A percentile compares a stretch with the other conserved stretches of the same genome.
These are phyloP conservation scores for Acinonyx jubatus DNA, from an alignment of 2,113 vertebrate species.

Conservation along the genomic window DNA sequence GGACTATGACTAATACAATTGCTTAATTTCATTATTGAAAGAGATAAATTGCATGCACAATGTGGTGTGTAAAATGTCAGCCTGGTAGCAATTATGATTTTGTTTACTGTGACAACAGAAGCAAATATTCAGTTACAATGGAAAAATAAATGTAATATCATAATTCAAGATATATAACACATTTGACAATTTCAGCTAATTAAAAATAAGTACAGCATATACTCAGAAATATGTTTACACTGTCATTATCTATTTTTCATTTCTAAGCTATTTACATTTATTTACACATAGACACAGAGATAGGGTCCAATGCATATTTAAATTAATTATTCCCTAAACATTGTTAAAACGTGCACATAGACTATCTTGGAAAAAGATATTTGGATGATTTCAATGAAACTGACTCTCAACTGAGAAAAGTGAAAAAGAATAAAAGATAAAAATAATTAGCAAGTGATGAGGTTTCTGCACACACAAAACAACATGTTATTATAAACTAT, in stretches of 20 bases:
- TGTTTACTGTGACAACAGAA: constrained; percentile 52
- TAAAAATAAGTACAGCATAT: background rate
- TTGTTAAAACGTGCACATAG: background rate
- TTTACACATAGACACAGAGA: background rate
- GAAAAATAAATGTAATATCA: background rate
- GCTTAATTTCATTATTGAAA: background rate
- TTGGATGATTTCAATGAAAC: background rate
- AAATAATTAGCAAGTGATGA: background rate
- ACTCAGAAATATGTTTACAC: background rate
- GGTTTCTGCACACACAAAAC: background rate
- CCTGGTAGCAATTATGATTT: background rate
- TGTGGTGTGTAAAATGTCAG: background rate
- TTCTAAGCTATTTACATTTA: background rate
- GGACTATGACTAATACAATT: background rate
- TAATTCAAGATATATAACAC: background rate
- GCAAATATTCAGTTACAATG: background rate
- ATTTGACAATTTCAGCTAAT: background rate
- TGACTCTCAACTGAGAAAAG: background rate
- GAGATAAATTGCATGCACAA: background rate
- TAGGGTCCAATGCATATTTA: background rate
- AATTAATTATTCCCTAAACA: background rate
- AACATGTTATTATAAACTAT: background rate
- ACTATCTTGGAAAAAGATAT: background rate
- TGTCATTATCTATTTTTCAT: background rate
- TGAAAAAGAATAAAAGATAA: background rate